Evolutionary conservation across 2,888 invertebrate genomes (phyloP), one percentile per base, ranked within the genome.

Genomic region (Napeogenes sylphis): DNA sequence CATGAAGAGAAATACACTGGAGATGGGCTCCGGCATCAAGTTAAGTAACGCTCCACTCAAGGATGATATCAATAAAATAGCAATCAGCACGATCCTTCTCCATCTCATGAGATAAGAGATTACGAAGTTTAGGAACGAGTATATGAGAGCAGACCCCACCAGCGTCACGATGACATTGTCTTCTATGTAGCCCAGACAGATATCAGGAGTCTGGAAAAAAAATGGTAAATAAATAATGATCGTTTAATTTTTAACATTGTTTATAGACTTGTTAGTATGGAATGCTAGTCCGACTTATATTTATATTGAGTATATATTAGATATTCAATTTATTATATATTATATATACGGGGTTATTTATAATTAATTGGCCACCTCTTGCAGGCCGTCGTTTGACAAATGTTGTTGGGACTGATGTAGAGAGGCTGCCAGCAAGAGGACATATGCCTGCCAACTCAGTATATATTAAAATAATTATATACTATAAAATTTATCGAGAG

Each of bases 111-210:
- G 92, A 90, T 83, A 85, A 2, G 90, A 87, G 62, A 90, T 82
- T 2, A 92, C 70, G 57, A 94, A 78, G 77, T 94, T 95, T 10
- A 93, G 90, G 42, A 93, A 72, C 0, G 94, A 85, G 68, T 93
- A 94, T 38, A 91, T 85, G 0, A 85, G 80, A 6, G 94, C 95
- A 56, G 95, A 93, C 0, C 90, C 86, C n/a, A 94, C 87, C 4
- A 95, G 92, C 10, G 93, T 93, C 59, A 92, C 77, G 67, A 94
- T 94, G 0, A 94, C 93, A 62, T 90, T 90, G 4, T 90, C 79
- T 70, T 94, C 92, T 14, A 94, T 87, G 0, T 83, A 83, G 0
- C 90, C 85, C 0, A 81, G 76, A 75, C 94, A 94, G 10, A 76
- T 69, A 51, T 81, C 79, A 47, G 80, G 76, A 2, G 73, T 69